Evolutionary conservation across 2,113 vertebrate genomes (phyloP), one percentile per base, ranked within the genome.

Genomic region (Gadus chalcogrammus): DNA sequence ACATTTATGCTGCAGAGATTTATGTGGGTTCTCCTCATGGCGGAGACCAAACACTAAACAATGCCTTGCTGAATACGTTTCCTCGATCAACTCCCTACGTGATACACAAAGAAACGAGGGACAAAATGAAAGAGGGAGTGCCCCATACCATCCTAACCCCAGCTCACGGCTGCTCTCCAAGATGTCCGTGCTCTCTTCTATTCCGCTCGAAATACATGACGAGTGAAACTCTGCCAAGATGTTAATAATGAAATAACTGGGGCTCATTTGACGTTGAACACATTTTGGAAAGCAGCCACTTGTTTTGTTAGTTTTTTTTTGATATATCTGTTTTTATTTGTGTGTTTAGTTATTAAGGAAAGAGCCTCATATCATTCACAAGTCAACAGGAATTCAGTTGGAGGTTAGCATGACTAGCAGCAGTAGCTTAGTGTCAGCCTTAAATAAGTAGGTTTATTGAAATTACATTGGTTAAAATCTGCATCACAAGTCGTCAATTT

Each of bases 81-180:
- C 68, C 71, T 61, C 58, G 20, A 61, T 79, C 74, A 73, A 22
- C 67, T 70, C 70, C 68, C 42, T 16, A 56, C 70, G 61, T 52
- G 31, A 61, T 70, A 75, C 65, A 76, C 62, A 74, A 76, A 17
- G 16, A 17, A n/a, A 15, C 17, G 7, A 85, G 78, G 78, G 84
- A 84, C 84, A 84, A 79, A 90, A 58, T 65, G 16, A 78, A 68
- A 70, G 77, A 87, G 77, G 77, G 89, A 90, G 86, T 90, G 90
- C 91, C 92, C 86, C 91, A 92, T 92, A 84, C 87, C 91, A 92
- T 92, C 87, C 75, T 83, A 78, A 83, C 87, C 85, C 87, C 87
- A 82, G 88, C 86, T 89, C 81, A 84, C 77, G 87, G 87, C 89
- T 92, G 91, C 90, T 91, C 88, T 92, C 88, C 88, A 89, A 78